Conservation (phyloP, 2,888 invertebrate genomes). For the Orchesella flavescens region DNA sequence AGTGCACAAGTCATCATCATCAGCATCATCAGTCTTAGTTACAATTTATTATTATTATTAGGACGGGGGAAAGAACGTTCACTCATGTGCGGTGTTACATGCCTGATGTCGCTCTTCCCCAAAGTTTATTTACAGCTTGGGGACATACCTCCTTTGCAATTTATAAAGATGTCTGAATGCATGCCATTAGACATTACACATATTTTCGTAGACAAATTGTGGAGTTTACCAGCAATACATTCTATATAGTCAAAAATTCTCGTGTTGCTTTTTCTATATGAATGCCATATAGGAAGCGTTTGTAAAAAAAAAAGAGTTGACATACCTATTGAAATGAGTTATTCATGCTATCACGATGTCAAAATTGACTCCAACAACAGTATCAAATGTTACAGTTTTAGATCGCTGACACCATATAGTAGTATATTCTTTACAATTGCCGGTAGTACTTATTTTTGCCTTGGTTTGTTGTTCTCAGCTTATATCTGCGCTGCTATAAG, state of each 20-base stretch:
- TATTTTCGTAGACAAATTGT: conserved; percentile 49
- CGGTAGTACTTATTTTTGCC: not conserved
- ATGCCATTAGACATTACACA: conserved; percentile 41
- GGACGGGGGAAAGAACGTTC: conserved; percentile 15
- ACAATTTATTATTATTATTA: conserved; percentile 46
- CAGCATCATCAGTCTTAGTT: conserved; percentile 37
- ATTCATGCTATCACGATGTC: conserved; percentile 27
- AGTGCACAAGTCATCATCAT: conserved; percentile 27
- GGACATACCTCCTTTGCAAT: conserved; percentile 52
- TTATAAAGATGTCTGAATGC: conserved; percentile 41
- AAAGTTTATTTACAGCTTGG: conserved; percentile 50
- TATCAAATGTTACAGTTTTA: conserved; percentile 24
- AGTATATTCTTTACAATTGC: not conserved
- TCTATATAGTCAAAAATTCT: not conserved
- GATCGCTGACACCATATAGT: conserved; percentile 5
- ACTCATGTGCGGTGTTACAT: conserved; percentile 4
- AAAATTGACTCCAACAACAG: conserved; percentile 25
- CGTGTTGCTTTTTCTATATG: not conserved
- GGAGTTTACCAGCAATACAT: not conserved
- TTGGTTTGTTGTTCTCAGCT: too few species aligned
- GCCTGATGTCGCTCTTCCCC: conserved; percentile 15
- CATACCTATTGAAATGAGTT: conserved; percentile 33
- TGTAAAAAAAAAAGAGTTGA: conserved; percentile 6
- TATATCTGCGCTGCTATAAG: too few species aligned
- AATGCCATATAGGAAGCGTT: too few species aligned